Evolutionary conservation across 2,113 vertebrate species (phyloP).

Genomic region (Meles meles): DNA sequence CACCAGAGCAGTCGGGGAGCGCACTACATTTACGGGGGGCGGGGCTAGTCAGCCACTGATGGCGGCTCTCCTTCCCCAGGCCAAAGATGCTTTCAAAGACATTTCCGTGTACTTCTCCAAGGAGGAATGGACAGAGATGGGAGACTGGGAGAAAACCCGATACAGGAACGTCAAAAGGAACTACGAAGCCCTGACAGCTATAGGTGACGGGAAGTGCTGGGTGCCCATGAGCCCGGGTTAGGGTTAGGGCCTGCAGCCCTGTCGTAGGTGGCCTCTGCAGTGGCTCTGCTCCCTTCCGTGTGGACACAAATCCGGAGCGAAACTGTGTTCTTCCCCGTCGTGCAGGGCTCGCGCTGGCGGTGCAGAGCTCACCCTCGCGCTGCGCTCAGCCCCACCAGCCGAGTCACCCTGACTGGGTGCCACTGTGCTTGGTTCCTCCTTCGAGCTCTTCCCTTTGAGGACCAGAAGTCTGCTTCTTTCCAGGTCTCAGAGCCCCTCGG

Average conservation of each 20-base stretch:
- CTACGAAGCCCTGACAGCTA: conserved; percentile 43
- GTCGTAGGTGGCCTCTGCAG: rapidly evolving
- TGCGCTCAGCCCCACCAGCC: no score
- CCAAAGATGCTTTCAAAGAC: conserved; percentile 59
- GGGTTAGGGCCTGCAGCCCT: background rate
- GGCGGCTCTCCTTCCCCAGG: background rate
- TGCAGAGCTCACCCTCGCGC: background rate
- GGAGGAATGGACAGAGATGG: conserved; percentile 70
- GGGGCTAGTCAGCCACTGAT: background rate
- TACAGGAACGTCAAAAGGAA: conserved; percentile 75
- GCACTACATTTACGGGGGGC: no score
- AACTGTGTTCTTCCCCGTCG: no score
- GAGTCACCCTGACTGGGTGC: background rate
- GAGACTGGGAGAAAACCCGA: conserved; percentile 71
- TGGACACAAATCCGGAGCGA: background rate
- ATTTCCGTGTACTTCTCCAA: conserved; percentile 71
- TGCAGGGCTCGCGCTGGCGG: rapidly evolving
- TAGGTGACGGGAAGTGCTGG: conserved; percentile 50
- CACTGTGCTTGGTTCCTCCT: background rate
- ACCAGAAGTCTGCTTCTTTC: background rate
- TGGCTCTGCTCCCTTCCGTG: no score
- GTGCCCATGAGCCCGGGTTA: background rate
- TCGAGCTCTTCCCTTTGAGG: background rate
- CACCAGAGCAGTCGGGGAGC: no score
- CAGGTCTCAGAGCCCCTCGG: conserved; percentile 61